Percentiles rank a stretch among this genome's conserved stretches.
Conservation (phyloP, 2,113 vertebrate species). For the human region DNA sequence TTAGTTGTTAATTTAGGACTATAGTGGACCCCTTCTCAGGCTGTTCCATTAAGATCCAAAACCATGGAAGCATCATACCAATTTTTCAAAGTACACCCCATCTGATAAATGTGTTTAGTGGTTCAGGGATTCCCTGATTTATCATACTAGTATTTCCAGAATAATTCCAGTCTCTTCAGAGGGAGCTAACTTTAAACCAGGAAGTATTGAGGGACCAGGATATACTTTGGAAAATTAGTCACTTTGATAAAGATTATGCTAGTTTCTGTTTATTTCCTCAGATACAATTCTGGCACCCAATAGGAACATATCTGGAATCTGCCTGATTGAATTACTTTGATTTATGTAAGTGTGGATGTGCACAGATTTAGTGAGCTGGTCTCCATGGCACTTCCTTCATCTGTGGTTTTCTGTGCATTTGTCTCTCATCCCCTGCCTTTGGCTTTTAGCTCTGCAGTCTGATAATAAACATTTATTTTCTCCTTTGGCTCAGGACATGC, state of each 20-base stretch:
- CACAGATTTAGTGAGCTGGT: neutral
- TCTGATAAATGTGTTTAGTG: neutral
- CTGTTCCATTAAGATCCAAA: neutral
- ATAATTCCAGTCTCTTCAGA: neutral
- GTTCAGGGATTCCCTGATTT: neutral
- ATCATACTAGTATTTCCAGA: neutral
- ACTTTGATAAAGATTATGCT: neutral
- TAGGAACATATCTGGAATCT: conserved; percentile 54
- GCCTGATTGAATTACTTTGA: conserved; percentile 40
- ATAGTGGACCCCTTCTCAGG: neutral
- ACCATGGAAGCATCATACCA: neutral
- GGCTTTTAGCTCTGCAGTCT: neutral
- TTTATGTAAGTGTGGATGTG: neutral
- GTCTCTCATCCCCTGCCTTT: neutral
- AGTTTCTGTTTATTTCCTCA: neutral
- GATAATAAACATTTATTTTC: conserved; percentile 50
- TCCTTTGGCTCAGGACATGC: conserved; percentile 33
- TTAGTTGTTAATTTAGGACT: neutral
- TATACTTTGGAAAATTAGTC: neutral
- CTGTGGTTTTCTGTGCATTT: neutral
- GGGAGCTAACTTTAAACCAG: neutral
- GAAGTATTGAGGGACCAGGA: neutral
- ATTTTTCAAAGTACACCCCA: neutral
- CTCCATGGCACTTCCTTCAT: conserved; percentile 42
- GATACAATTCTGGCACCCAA: neutral